Base-by-base conservation (phyloP, 2,888 invertebrate genomes). In the Germaria angustata region DNA sequence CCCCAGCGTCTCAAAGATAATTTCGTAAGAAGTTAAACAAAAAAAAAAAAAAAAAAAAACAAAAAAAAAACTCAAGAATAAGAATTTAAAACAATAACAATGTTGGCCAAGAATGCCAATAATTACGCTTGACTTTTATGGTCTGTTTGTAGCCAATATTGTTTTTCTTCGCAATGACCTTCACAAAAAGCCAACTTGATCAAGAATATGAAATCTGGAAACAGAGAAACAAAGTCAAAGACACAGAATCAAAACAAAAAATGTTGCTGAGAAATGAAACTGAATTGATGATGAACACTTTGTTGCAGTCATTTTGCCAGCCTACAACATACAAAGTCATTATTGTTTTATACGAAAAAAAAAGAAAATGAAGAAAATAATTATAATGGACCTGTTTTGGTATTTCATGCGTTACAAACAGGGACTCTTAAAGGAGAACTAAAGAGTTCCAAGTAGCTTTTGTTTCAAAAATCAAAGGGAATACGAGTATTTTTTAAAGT, bases 161-260 rank as follows among this genome's bases (percentile, higher is more conserved):
- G 36, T 49, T 24, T 4, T 57, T 65, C 68, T 82, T 79, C 22
- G 71, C 78, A 82, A 82, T 82, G 82, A 82, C 82, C 82, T 82
- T 82, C 82, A 82, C 82, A 78, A 75, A 59, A 80, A 78, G 78
- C 49, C 69, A 81, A 75, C 69, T 66, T 61, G 73, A 84, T 73
- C 73, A 68, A 6, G 13, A 73, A 69, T 73, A 73, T 80, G n/a
- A n/a, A 80, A 76, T 80, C 77, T 65, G 46, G 41, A 63, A 46
- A 44, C 41, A 61, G 11, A 51, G 22, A 57, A 44, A 57, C 57
- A 36, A 77, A 44, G n/a, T 7, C 28, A 41, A 13, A 76, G 49
- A 55, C 17, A 66, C 28, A 72, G 17, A 51, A 71, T 17, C 39
- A 68, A 57, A 72, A 81, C 49, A 66, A 75, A 72, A 71, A n/a